Conservation (phyloP, 2,888 invertebrate genomes). For the Drosophila pullipes region DNA sequence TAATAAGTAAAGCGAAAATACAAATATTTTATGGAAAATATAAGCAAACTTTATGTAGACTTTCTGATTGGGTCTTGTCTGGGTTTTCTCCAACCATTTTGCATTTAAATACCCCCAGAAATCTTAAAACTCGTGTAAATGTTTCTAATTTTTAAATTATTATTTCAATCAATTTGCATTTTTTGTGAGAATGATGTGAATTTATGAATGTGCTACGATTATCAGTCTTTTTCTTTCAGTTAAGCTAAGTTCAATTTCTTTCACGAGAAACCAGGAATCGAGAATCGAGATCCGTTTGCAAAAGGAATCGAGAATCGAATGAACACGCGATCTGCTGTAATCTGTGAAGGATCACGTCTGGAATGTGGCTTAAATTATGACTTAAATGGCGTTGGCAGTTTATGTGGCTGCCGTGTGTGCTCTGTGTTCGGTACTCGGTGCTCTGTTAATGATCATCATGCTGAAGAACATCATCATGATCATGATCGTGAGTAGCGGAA, state of each 20-base stretch:
- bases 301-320: slow-evolving; percentile 23
- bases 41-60: neutral
- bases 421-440: slow-evolving; percentile 5
- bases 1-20: neutral
- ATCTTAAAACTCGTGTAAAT: too few relatives aligned
- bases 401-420: slow-evolving; percentile 79
- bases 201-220: slow-evolving; percentile 79
- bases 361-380: slow-evolving; percentile 82
- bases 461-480: slow-evolving; percentile 9
- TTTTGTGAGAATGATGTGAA: slow-evolving; percentile 71
- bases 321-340: slow-evolving; percentile 76
- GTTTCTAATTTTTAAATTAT: too few relatives aligned
- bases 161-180: too few relatives aligned
- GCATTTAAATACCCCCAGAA: too few relatives aligned
- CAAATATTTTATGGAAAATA: neutral
- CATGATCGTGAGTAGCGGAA: slow-evolving; percentile 65
- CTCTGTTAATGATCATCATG: slow-evolving; percentile 23
- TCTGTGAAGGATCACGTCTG: slow-evolving; percentile 81
- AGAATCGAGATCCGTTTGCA: neutral
- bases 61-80: too few relatives aligned
- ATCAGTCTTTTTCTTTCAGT: slow-evolving; percentile 47
- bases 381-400: slow-evolving; percentile 82
- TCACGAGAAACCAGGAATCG: slow-evolving; percentile 27
- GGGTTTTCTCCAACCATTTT: neutral
- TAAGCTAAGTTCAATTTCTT: slow-evolving; percentile 65